Evolutionary conservation across 2,888 invertebrate species (phyloP), one percentile per base, ranked within the genome.

Genomic region (Hybos culiciformis): DNA sequence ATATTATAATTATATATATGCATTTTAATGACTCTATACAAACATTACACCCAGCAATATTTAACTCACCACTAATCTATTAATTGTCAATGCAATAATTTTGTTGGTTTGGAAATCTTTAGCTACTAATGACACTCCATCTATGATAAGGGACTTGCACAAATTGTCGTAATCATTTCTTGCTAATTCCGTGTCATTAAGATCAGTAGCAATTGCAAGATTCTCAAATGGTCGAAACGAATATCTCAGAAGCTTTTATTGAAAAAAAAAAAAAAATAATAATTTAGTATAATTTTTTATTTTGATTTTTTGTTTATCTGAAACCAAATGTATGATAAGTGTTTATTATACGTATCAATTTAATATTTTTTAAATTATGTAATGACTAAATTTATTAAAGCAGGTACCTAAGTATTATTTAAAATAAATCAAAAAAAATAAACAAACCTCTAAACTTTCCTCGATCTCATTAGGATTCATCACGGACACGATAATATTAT

Each of bases 91-190:
- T 1, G 76, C 72, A 6, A 66, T 75, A 1, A 81, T 73, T 52
- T 71, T 67, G 1, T 64, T 75, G 2, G 62, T 73, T 3, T 58
- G 56, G 5, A 68, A 65, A 43, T 74, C 72, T 2, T 76, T 62
- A 0, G 78, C 78, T 1, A 79, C 70, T 34, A 82, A 52, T 0
- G 80, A 78, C 1, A 76, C 71, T 0, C 80, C 79, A 54, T 82
- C 82, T 38, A 71, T 59, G 1, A 75, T 75, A 11, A 76, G 72
- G 44, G 72, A 67, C 31, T 71, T 61, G 44, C 75, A 73, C 4
- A 82, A 57, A 50, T 76, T 71, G 17, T 74, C 63, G 31, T 82
- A 59, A 53, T 83, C 82, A 17, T 71, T 62, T 1, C 62, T 58
- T 0, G 70, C 63, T 1, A 70, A 71, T 50, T 77, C 69, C 14